phyloP scores from a whole-genome alignment of 2,888 invertebrate species.

The Eupithecia tripunctaria region DNA sequence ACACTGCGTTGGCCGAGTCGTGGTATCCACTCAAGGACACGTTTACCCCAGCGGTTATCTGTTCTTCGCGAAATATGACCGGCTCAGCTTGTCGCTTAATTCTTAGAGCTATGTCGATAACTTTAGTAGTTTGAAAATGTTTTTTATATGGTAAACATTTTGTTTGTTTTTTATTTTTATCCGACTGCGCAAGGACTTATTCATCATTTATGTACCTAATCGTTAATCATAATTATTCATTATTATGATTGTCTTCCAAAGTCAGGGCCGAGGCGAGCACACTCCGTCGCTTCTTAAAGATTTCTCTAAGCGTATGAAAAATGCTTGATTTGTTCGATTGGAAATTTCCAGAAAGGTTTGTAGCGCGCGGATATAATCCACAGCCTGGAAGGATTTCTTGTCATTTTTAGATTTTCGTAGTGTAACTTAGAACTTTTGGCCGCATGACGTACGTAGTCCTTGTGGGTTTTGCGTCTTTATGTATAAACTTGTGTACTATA shows the following conservation, averaged over 20 bases:
- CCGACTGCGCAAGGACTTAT: not conserved
- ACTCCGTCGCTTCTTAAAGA: slow-evolving; percentile 23
- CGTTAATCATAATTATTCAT: too few relatives aligned
- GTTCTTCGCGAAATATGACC: too few relatives aligned
- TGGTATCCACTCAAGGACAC: too few relatives aligned
- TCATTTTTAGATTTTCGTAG: not conserved
- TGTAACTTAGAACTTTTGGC: not conserved
- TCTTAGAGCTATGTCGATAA: too few relatives aligned
- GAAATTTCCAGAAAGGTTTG: slow-evolving; percentile 11
- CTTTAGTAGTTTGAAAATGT: too few relatives aligned
- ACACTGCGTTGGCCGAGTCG: too few relatives aligned
- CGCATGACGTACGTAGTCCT: not conserved
- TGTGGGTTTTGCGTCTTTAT: too few relatives aligned
- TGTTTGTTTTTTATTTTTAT: not conserved
- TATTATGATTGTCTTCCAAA: not conserved
- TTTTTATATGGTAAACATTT: not conserved
- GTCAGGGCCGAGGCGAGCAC: slow-evolving; percentile 2
- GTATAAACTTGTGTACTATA: too few relatives aligned
- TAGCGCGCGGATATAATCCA: not conserved
- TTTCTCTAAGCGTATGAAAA: slow-evolving; percentile 12
- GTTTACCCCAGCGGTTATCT: too few relatives aligned
- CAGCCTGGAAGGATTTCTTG: not conserved
- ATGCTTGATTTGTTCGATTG: slow-evolving; percentile 27
- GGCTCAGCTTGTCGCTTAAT: too few relatives aligned
- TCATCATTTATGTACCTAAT: not conserved